Conservation (phyloP, 2,888 invertebrate species). For the Chymomyza caudatula region DNA sequence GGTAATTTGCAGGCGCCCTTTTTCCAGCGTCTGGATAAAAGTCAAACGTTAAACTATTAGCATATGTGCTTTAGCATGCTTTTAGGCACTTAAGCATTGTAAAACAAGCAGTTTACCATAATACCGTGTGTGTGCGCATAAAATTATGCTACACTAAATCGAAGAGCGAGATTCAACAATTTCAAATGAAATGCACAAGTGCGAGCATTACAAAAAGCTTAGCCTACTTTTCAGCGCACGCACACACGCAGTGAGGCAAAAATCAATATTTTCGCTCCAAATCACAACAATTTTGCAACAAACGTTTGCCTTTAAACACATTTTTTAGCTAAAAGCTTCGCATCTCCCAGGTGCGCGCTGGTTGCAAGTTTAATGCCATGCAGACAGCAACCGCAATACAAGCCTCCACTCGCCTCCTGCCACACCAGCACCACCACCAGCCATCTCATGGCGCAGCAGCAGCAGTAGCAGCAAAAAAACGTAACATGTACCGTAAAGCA, state of each 20-base stretch:
- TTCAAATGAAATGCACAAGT: background rate
- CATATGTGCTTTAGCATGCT: slow-evolving; percentile 25
- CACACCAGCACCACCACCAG: background rate
- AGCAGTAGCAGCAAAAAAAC: slow-evolving; percentile 17
- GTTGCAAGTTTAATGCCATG: background rate
- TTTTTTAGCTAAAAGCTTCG: slow-evolving; percentile 4
- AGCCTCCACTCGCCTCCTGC: background rate
- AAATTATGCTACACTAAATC: background rate
- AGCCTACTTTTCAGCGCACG: slow-evolving; percentile 12
- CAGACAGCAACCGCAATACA: slow-evolving; percentile 3
- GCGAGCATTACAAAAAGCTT: slow-evolving; percentile 11
- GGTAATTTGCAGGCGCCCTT: slow-evolving; percentile 33
- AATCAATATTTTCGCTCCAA: slow-evolving; percentile 48
- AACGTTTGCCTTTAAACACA: slow-evolving; percentile 22
- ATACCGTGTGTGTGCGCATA: slow-evolving; percentile 14
- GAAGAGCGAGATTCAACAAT: background rate
- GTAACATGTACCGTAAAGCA: background rate
- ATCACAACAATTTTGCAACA: slow-evolving; percentile 27
- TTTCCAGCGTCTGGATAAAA: slow-evolving; percentile 21
- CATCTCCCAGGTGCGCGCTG: background rate
- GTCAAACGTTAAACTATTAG: slow-evolving; percentile 39
- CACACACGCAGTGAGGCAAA: background rate
- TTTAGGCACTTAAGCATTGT: slow-evolving; percentile 37
- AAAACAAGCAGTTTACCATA: slow-evolving; percentile 43
- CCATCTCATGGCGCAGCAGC: slow-evolving; percentile 6